Conservation (phyloP, 2,888 invertebrate genomes). For the Diogma glabrata region DNA sequence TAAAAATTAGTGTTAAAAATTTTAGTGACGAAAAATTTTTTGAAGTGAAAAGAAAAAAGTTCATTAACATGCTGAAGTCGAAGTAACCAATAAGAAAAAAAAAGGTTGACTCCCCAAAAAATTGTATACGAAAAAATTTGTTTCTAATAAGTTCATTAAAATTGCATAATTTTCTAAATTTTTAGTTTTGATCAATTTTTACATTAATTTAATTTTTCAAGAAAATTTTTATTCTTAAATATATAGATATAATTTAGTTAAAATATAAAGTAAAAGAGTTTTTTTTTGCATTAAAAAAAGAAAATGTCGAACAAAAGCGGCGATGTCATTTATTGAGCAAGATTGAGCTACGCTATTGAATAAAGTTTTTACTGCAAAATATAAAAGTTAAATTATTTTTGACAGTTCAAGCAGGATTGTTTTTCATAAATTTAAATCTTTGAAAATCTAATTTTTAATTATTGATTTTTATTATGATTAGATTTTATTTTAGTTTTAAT, state of each 20-base stretch:
- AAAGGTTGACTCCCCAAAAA: slow-evolving; percentile 10
- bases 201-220: slow-evolving; percentile 4
- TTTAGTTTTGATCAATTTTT: slow-evolving; percentile 4
- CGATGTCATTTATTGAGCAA: slow-evolving; percentile 7
- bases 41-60: slow-evolving; percentile 6
- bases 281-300: slow-evolving; percentile 4
- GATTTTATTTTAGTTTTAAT: not conserved
- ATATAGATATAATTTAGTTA: slow-evolving; percentile 6
- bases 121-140: slow-evolving; percentile 3
- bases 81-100: slow-evolving; percentile 9
- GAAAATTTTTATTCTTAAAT: not conserved
- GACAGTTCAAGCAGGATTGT: slow-evolving; percentile 1
- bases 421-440: slow-evolving; percentile 1
- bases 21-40: slow-evolving; percentile 8
- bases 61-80: slow-evolving; percentile 10
- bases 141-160: too few species aligned
- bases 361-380: too few species aligned
- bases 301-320: slow-evolving; percentile 9
- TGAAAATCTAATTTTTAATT: not conserved
- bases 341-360: not conserved
- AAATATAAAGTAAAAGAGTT: not conserved
- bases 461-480: slow-evolving; percentile 1
- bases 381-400: not conserved
- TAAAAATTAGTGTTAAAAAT: not conserved
- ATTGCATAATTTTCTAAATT: not conserved